These are phyloP conservation scores for Heteromyza rotundicornis DNA, from an alignment of 2,888 invertebrate genomes.

Conservation along the genomic window DNA sequence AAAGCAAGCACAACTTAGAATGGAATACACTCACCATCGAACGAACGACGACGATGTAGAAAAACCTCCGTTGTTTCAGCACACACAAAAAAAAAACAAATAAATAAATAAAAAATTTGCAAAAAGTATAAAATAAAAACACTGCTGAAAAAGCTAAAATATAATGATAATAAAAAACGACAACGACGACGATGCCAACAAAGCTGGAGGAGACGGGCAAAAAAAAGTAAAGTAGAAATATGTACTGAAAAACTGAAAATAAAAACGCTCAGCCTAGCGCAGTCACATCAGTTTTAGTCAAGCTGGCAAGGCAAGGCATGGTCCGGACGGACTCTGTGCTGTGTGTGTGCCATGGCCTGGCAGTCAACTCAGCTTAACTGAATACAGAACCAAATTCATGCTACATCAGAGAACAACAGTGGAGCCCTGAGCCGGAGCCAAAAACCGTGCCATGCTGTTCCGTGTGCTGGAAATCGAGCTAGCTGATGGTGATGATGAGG, in stretches of 20 bases:
- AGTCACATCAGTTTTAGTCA: conserved; percentile 17
- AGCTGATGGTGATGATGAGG: too few species aligned
- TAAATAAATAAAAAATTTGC: conserved; percentile 11
- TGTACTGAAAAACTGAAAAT: conserved; percentile 1
- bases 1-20: conserved; percentile 8
- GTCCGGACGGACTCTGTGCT: not conserved
- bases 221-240: not conserved
- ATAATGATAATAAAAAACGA: conserved; percentile 20
- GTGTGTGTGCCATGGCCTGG: too few species aligned
- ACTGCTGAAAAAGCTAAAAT: conserved; percentile 25
- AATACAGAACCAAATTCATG: not conserved
- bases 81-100: conserved; percentile 7
- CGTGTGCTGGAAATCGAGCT: too few species aligned
- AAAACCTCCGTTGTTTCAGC: not conserved
- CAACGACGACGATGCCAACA: conserved; percentile 1
- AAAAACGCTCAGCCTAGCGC: not conserved
- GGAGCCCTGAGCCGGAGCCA: too few species aligned
- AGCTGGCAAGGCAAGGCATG: not conserved
- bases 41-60: too few species aligned
- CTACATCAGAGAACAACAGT: conserved; percentile 1
- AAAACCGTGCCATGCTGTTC: not conserved
- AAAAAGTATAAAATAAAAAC: conserved; percentile 10
- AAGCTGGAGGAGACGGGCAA: not conserved
- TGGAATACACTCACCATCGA: too few species aligned
- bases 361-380: conserved; percentile 1